These are phyloP conservation scores for Tenebrosternarchus preto DNA, from an alignment of 2,113 vertebrate genomes.

Conservation along the genomic window DNA sequence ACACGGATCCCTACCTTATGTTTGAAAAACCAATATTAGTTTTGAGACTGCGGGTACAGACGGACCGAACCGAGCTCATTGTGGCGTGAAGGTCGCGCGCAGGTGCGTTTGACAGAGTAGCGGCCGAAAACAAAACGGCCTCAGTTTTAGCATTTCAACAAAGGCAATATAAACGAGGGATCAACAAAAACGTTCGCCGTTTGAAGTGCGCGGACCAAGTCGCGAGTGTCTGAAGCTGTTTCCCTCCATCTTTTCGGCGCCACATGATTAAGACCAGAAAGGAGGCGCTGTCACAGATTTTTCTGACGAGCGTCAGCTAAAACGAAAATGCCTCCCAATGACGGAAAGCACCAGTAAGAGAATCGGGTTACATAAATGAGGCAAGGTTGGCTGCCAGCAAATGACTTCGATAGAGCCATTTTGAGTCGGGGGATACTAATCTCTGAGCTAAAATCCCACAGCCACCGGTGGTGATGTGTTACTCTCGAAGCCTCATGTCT, in stretches of 20 bases:
- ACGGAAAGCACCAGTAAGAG: not conserved
- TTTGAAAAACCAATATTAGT: constrained; percentile 27
- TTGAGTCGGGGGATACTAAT: constrained; percentile 14
- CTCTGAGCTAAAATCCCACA: not conserved
- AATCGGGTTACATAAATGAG: not conserved
- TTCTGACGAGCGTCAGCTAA: not conserved
- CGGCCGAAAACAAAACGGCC: not conserved
- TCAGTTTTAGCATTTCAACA: not conserved
- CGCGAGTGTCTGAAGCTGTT: not conserved
- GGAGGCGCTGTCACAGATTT: not conserved
- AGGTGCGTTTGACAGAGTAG: not conserved
- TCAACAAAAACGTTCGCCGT: not conserved
- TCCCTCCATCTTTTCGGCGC: not conserved
- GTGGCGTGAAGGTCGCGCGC: not conserved
- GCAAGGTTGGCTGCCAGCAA: not conserved
- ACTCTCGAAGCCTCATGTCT: not conserved
- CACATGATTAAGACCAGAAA: not conserved
- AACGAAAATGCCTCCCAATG: not conserved
- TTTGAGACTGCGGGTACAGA: not conserved
- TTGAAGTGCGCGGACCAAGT: not conserved
- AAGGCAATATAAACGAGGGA: not conserved
- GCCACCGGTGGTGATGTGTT: not conserved
- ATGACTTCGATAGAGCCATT: not conserved
- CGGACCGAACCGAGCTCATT: not conserved
- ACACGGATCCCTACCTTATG: not conserved